Base-by-base conservation (phyloP, 92 coral and sea anemone species). In the Bergia puertoricense region DNA sequence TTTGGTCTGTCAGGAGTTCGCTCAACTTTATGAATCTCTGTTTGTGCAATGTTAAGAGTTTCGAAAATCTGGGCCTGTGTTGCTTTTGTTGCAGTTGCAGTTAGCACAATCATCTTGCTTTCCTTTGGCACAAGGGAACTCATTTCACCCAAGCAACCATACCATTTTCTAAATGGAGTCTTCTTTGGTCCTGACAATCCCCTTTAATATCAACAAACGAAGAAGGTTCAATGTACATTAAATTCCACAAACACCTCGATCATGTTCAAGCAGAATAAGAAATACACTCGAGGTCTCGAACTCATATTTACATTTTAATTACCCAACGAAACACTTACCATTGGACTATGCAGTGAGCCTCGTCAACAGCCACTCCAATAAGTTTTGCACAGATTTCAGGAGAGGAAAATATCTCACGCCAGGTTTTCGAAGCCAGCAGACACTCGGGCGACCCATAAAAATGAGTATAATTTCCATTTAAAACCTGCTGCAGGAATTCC, bases 311-410 rank as follows among this genome's bases (percentile, higher is more conserved):
- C 0, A 48, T 48, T 48, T 48, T 48, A 48, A 48, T 48, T 48
- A 42, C 67, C 48, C 90, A 68, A 73, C 93, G 89, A 38, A 89
- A 81, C 30, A 89, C 85, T 78, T 91, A 89, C 96, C 92, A 90
- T 75, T 90, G 93, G 65, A 89, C 88, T 8, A 94, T 92, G 81
- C 92, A 90, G 74, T 94, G 96, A 50, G 94, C 96, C 81, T 94
- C 93, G 62, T 94, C 94, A 30, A 92, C 85, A 50, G 91, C 89
- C 36, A 90, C 81, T 13, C 92, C 90, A 65, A 90, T 90, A 18
- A 92, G 85, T 74, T 62, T 80, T 88, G 88, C 90, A 36, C 89
- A 67, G 78, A 79, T 86, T 42, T 74, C 76, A n/a, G 77, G 74
- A 88, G 81, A 82, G 74, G 85, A 86, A 22, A 81, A 83, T 86